A percentile compares a stretch with the other conserved stretches of the same genome.
These are phyloP conservation scores for Pandemis cinnamomeana DNA, from an alignment of 2,888 invertebrate species.

Conservation along the genomic window DNA sequence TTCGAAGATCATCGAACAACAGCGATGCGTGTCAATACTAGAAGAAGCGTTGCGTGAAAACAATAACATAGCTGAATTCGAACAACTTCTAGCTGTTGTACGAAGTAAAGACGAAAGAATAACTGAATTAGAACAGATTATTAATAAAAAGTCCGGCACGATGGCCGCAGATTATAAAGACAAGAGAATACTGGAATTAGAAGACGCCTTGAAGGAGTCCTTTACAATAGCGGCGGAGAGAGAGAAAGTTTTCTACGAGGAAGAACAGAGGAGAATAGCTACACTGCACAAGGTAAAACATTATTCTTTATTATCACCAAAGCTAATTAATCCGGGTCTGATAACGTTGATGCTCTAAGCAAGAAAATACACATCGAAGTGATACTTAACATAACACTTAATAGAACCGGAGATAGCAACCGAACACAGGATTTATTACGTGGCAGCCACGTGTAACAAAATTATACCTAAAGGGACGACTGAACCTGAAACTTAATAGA, in stretches of 20 bases:
- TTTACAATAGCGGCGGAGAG: constrained; percentile 88
- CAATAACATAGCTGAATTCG: constrained; percentile 84
- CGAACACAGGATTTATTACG: too few species aligned
- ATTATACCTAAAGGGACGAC: too few species aligned
- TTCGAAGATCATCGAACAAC: constrained; percentile 83
- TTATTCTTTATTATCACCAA: neutral
- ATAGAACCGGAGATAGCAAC: too few species aligned
- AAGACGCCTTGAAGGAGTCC: constrained; percentile 93
- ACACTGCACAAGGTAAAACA: constrained; percentile 86
- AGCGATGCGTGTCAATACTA: constrained; percentile 80
- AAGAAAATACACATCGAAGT: too few species aligned
- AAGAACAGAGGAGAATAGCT: constrained; percentile 86
- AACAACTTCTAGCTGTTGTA: constrained; percentile 83
- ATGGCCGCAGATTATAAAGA: constrained; percentile 72
- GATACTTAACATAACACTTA: too few species aligned
- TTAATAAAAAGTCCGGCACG: constrained; percentile 77
- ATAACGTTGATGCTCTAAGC: too few species aligned
- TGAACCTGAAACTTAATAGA: too few species aligned
- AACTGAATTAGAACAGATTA: constrained; percentile 89
- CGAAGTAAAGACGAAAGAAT: constrained; percentile 88
- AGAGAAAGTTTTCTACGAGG: constrained; percentile 86
- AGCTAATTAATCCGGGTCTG: too few species aligned
- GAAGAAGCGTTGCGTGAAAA: constrained; percentile 83
- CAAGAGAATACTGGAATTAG: constrained; percentile 88
- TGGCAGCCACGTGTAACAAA: too few species aligned